phyloP scores from a whole-genome alignment of 2,888 invertebrate genomes.

The Patella caerulea region DNA sequence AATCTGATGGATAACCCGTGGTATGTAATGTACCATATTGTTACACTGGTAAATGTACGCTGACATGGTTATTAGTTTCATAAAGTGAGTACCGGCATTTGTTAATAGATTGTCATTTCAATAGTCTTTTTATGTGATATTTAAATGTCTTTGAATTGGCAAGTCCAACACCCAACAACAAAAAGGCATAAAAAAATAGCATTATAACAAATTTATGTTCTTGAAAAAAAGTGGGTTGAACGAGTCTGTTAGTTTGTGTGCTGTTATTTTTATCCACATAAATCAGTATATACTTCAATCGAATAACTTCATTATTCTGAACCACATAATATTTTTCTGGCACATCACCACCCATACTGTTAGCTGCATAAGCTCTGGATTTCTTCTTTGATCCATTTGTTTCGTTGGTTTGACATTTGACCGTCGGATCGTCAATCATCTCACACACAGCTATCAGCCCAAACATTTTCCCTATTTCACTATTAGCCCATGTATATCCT shows the following conservation, averaged over 20 bases:
- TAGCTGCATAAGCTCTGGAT: constrained; percentile 52
- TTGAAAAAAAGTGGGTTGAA: constrained; percentile 50
- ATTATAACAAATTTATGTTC: constrained; percentile 57
- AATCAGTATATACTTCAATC: constrained; percentile 83
- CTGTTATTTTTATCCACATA: constrained; percentile 72
- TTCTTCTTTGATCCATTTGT: constrained; percentile 25
- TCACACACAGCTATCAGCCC: constrained; percentile 87
- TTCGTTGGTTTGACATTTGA: constrained; percentile 69
- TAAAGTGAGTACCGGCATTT: no score
- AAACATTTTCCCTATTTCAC: constrained; percentile 82
- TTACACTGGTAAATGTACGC: no score
- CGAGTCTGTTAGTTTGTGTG: constrained; percentile 35
- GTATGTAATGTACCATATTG: no score
- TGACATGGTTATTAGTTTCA: no score
- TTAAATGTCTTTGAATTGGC: constrained; percentile 56
- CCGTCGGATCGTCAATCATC: constrained; percentile 80
- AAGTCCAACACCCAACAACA: constrained; percentile 57
- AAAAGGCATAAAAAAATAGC: constrained; percentile 54
- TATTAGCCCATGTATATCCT: constrained; percentile 82
- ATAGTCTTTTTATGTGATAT: constrained; percentile 39
- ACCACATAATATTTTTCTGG: constrained; percentile 83
- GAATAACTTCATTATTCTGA: constrained; percentile 82
- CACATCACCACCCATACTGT: constrained; percentile 71
- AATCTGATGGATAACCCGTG: no score
- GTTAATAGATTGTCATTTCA: constrained; percentile 13